These are phyloP conservation scores for Ciconia stormi DNA, from an alignment of 2,113 vertebrate genomes.

Conservation along the genomic window DNA sequence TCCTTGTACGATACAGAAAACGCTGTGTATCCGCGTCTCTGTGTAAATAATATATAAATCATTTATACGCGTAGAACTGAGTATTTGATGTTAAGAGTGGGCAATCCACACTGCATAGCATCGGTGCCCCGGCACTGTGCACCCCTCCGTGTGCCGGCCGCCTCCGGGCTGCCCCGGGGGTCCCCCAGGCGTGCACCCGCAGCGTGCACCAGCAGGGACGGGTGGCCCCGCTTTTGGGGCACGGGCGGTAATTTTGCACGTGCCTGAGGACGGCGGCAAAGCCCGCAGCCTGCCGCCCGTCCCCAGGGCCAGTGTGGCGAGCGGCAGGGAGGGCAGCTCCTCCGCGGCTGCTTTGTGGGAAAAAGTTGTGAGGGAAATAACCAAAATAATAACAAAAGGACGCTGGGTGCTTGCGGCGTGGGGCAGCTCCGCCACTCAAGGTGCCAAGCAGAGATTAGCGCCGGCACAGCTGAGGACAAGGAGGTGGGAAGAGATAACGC, in stretches of 20 bases:
- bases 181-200: accelerated
- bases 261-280: not conserved
- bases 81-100: accelerated
- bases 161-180: too few species aligned
- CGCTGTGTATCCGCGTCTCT: accelerated
- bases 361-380: not conserved
- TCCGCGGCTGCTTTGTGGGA: not conserved
- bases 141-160: not conserved
- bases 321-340: not conserved
- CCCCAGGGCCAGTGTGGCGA: accelerated
- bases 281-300: not conserved
- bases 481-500: slow-evolving; percentile 43
- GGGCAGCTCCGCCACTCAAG: slow-evolving; percentile 1
- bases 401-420: not conserved
- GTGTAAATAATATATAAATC: accelerated
- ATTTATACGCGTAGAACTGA: accelerated
- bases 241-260: accelerated
- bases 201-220: accelerated
- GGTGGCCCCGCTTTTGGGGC: not conserved
- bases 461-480: slow-evolving; percentile 1
- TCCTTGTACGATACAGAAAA: accelerated
- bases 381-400: not conserved
- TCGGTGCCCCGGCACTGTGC: accelerated
- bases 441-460: slow-evolving; percentile 39
- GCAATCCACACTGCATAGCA: accelerated